Base-by-base conservation (phyloP, 2,888 invertebrate genomes). In the Leptinotarsa rubiginosa region DNA sequence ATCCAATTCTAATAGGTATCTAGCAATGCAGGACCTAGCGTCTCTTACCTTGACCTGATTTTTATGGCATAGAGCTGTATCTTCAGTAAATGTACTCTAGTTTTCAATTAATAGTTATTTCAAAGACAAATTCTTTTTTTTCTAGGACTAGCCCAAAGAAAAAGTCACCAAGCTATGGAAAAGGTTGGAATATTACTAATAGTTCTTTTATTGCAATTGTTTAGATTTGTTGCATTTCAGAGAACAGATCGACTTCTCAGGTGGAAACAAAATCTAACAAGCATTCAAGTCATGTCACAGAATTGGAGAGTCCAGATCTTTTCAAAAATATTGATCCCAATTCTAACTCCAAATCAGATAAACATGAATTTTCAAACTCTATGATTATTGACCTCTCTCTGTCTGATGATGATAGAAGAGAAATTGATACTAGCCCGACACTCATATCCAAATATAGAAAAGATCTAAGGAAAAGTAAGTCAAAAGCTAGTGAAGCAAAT, bases 291-390 rank as follows among this genome's bases (percentile, higher is more conserved):
- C 25, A 69, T 15, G 5, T 31, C 25, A 65, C 13, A 66, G 74
- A 77, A 47, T n/a, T 56, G 13, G 70, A 77, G 47, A 78, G 77
- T 59, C 78, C 78, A 62, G 78, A 78, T 72, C 70, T 78, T 15
- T 78, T 78, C 66, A 70, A 25, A 68, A 73, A 73, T 52, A 56
- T 56, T 20, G 69, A 69, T 20, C n/a, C 13, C 5, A 59, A 59
- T 52, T 22, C 22, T 4, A 22, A 69, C 47, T 20, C 31, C 7
- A 56, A 69, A 69, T 18, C 69, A 69, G 22, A 69, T 31, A 54
- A 70, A 62, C 18, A 54, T 65, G 54, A 76, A 47, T 64, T 16
- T 66, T 20, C 65, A 41, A 54, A 49, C 47, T 66, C 64, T 16
- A 47, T 70, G n/a, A n/a, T 74, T 18, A 72, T 73, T 69, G 73